Conservation (phyloP, 1,140 invertebrate species). For the Arion vulgaris region DNA sequence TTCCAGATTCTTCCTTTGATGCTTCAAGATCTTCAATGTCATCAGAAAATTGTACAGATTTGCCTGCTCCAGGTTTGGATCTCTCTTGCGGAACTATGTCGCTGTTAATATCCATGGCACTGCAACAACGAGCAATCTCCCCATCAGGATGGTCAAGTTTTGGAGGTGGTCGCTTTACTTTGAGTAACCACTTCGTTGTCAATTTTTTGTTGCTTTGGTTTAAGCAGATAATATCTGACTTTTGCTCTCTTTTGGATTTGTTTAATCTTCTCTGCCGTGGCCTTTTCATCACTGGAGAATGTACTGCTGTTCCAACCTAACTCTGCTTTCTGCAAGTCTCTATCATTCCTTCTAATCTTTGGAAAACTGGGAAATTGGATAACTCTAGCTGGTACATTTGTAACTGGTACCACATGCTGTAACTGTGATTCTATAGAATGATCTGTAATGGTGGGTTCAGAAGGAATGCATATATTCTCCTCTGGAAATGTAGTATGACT, state of each 20-base stretch:
- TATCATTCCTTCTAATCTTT: not conserved
- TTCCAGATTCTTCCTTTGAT: not conserved
- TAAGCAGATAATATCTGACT: constrained; percentile 14
- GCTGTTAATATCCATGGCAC: not conserved
- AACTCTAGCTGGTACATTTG: not conserved
- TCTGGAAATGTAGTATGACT: not conserved
- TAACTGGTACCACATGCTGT: not conserved
- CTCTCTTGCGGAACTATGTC: not conserved
- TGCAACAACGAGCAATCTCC: not conserved
- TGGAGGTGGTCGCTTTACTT: not conserved
- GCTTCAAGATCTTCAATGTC: constrained; percentile 20
- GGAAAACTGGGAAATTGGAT: not conserved
- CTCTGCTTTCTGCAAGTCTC: constrained; percentile 24
- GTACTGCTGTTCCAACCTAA: constrained; percentile 20
- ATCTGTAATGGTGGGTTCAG: not conserved
- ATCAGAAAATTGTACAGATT: constrained; percentile 32
- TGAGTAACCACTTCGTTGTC: not conserved
- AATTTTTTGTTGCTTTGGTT: not conserved
- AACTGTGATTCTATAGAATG: not conserved
- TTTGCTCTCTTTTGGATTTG: not conserved
- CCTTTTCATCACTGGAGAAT: not conserved
- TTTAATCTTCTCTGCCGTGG: not conserved
- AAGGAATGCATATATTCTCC: not conserved
- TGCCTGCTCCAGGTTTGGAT: not conserved
- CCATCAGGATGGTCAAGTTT: not conserved